Evolutionary conservation across 2,113 vertebrate genomes (phyloP), one percentile per base, ranked within the genome.

Genomic region (Sterna hirundo): DNA sequence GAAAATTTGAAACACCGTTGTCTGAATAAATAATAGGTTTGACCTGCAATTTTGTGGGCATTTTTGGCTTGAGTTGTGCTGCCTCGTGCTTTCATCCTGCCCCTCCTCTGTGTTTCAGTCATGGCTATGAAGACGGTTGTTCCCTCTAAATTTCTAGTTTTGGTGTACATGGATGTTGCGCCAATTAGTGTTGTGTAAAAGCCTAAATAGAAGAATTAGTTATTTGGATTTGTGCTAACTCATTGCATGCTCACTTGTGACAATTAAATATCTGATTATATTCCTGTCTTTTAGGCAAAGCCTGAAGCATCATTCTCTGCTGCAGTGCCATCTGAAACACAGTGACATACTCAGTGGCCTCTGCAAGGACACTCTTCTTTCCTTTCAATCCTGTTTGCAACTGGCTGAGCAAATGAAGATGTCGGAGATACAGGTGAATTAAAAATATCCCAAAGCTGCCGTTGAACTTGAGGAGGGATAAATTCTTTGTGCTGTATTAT

Each of bases 281-380:
- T 42, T 93, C 69, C 49, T 88, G 1, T 79, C 68, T 95, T 70
- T 86, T 93, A 99, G 99, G 92, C 99, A 99, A 96, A 99, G 99
- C 88, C 94, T 99, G 75, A 99, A 99, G 95, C 98, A 99, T 91
- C 98, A 99, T 86, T 97, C 98, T 4, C 55, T 98, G 94, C 97
- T 99, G 91, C 98, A 98, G 97, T 98, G 98, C 94, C 98, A 97
- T 49, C 97, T 99, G 57, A 99, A 97, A 58, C 99, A 99, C 83
- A 93, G 90, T 65, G 98, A 99, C 96, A 98, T 99, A 91, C 96
- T 98, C 16, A 57, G 47, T 64, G 96, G 96, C 47, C 97, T 99
- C 81, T 99, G 98, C 98, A 99, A 99, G 64, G 99, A 99, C 94
- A 97, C 99, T 75, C 86, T 99, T 78, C 58, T 96, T 32, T 99